These are phyloP conservation scores for Maniola hyperantus DNA, from an alignment of 2,888 invertebrate species.

Conservation along the genomic window DNA sequence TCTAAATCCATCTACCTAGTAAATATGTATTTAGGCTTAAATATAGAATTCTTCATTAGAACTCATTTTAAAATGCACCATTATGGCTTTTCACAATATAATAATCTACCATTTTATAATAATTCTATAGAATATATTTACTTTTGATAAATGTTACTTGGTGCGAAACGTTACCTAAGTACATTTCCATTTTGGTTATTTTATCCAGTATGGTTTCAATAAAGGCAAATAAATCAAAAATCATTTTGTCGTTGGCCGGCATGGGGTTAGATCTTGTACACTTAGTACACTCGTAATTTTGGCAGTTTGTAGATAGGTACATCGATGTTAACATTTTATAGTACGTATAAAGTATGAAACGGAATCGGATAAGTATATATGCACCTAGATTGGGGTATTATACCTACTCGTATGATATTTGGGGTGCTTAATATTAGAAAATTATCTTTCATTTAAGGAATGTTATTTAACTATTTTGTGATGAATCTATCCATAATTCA, in stretches of 20 bases:
- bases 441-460: neutral
- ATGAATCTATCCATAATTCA: neutral
- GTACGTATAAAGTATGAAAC: neutral
- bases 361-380: neutral
- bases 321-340: neutral
- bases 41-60: conserved; percentile 38
- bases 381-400: neutral
- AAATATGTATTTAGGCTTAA: conserved; percentile 46
- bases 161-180: conserved; percentile 22
- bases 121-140: conserved; percentile 25
- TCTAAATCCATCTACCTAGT: conserved; percentile 37
- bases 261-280: neutral
- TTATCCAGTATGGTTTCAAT: neutral
- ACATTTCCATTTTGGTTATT: neutral
- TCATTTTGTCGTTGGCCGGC: too few species aligned
- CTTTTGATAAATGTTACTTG: conserved; percentile 24
- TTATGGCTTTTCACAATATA: conserved; percentile 19
- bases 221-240: too few species aligned
- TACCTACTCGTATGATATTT: neutral
- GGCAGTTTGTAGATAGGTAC: neutral
- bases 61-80: conserved; percentile 32
- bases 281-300: too few species aligned
- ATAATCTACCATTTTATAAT: conserved; percentile 19
- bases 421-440: neutral
- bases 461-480: neutral